These are phyloP conservation scores for Eudyptes chrysolophus DNA, from an alignment of 2,113 vertebrate genomes.

Conservation along the genomic window DNA sequence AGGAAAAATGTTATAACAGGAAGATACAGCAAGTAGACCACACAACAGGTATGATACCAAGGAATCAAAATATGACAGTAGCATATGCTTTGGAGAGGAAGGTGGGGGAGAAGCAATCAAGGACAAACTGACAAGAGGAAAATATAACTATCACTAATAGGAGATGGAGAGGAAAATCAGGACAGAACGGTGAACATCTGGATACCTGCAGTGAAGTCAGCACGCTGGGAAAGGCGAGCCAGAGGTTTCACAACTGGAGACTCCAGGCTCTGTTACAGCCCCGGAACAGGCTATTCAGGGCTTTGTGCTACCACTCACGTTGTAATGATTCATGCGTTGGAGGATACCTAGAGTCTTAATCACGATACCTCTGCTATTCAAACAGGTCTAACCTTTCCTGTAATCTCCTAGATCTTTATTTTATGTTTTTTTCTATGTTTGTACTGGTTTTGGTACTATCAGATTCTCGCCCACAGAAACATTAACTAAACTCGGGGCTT, in stretches of 20 bases:
- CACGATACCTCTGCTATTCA: background rate
- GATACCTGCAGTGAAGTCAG: background rate
- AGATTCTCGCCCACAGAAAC: background rate
- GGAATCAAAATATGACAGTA: background rate
- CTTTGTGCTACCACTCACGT: rapidly evolving
- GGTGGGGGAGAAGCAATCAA: background rate
- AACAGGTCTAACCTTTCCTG: background rate
- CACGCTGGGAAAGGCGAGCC: background rate
- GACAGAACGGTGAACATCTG: background rate
- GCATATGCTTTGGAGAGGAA: background rate
- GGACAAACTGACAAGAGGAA: background rate
- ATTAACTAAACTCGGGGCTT: background rate
- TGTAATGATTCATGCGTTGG: background rate
- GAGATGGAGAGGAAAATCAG: background rate
- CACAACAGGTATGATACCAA: background rate
- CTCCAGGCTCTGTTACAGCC: background rate
- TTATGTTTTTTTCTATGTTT: rapidly evolving
- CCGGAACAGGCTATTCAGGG: background rate
- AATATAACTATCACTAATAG: background rate
- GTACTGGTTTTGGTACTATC: background rate
- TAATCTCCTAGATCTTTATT: background rate
- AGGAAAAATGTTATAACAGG: background rate
- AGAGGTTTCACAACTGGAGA: background rate
- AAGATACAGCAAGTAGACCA: background rate
- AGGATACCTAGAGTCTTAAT: background rate